These are phyloP conservation scores for Drosophila cognata DNA, from an alignment of 2,888 invertebrate species.

Conservation along the genomic window DNA sequence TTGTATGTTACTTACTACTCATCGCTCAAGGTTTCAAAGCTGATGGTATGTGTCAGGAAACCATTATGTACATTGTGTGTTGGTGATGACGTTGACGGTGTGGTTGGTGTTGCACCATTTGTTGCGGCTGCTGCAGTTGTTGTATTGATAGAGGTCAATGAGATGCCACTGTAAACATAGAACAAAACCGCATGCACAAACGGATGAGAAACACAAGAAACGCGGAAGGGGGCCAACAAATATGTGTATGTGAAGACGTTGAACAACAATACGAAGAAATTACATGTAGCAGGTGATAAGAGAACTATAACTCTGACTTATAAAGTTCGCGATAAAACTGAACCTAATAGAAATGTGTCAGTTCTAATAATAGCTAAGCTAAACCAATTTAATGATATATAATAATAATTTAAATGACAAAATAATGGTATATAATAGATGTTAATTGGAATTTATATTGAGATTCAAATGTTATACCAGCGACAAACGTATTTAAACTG, in stretches of 20 bases:
- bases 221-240: neutral
- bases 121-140: conserved; percentile 23
- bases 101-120: conserved; percentile 31
- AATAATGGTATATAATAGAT: neutral
- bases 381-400: neutral
- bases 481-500: neutral
- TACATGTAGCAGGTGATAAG: conserved; percentile 1
- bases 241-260: neutral
- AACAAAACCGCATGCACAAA: conserved; percentile 36
- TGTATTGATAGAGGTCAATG: conserved; percentile 64
- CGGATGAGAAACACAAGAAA: conserved; percentile 16
- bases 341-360: neutral
- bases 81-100: conserved; percentile 59
- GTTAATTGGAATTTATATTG: neutral
- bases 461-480: neutral
- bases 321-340: too few species aligned
- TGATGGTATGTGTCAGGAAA: conserved; percentile 72
- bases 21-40: conserved; percentile 77
- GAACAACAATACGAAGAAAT: too few species aligned
- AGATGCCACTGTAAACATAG: conserved; percentile 68
- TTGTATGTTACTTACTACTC: conserved; percentile 79
- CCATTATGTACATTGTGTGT: conserved; percentile 67
- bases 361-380: neutral
- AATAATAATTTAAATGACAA: neutral
- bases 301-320: neutral